These are phyloP conservation scores for Lasioglossum lativentre DNA, from an alignment of 2,888 invertebrate species.

Conservation along the genomic window DNA sequence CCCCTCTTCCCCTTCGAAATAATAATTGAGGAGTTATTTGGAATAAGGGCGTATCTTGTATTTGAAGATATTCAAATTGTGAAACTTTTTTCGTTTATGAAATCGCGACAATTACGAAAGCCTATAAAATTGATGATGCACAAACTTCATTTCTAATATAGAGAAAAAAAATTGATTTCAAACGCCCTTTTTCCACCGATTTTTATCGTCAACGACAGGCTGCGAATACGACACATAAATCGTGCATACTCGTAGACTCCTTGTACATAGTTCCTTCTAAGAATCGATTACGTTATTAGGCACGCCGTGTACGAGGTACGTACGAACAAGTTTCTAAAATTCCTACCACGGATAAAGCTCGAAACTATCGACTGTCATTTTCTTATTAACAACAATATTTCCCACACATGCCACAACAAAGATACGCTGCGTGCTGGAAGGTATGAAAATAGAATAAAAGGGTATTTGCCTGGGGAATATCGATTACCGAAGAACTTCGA, in stretches of 20 bases:
- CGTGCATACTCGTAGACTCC: slow-evolving; percentile 10
- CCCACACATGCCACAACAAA: slow-evolving; percentile 28
- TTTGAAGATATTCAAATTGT: neutral
- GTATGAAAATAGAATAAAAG: slow-evolving; percentile 35
- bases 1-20: neutral
- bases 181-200: neutral
- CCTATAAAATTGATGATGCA: neutral
- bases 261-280: slow-evolving; percentile 17
- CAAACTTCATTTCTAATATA: no score
- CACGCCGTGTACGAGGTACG: slow-evolving; percentile 65
- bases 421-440: slow-evolving; percentile 26
- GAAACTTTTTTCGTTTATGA: no score
- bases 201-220: slow-evolving; percentile 16
- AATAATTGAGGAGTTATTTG: neutral
- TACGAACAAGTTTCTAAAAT: slow-evolving; percentile 45
- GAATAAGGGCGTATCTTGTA: neutral
- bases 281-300: slow-evolving; percentile 46
- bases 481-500: neutral
- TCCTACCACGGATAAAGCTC: neutral
- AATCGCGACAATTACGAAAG: no score
- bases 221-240: neutral
- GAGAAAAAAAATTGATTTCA: neutral
- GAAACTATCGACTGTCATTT: neutral
- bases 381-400: slow-evolving; percentile 29
- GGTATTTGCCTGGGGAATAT: neutral